Base-by-base conservation (phyloP, 2,113 vertebrate genomes). In the Strix aluco region DNA sequence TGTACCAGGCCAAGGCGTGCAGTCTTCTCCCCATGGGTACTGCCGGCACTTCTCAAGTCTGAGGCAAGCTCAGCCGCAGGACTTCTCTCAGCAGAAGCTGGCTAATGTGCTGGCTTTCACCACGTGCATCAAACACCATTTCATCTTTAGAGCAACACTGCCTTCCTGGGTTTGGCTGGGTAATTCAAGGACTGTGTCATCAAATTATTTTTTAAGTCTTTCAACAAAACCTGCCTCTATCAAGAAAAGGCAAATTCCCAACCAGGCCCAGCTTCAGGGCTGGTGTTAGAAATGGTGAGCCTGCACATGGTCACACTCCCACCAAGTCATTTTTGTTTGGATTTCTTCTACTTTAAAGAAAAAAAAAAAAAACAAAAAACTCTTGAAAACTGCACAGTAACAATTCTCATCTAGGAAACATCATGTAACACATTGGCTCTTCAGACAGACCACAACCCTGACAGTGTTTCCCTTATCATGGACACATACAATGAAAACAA, bases 401-500 rank as follows among this genome's bases (percentile, higher is more conserved):
- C 11, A 62, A 46, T 17, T 70, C 55, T 62, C 18, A 66, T 38
- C 58, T 66, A 81, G 46, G 36, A 94, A 88, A 70, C 14, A 51
- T 5, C 15, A 66, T 1, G 2, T 25, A 83, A 57, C 3, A 2
- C 62, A 20, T 0, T 38, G 20, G 38, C 29, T 86, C 63, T 81
- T 30, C 0, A 0, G 29, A 46, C 26, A 51, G 0, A n/a, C 29
- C 2, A 1, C 38, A 88, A 30, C 29, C 22, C 25, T 26, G 54
- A 34, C 5, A 54, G 26, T 44, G n/a, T 46, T 62, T 57, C 59
- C 40, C 32, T 51, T 19, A 57, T 21, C 74, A 55, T 0, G 1
- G 36, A 44, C 13, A 20, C 3, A 38, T 27, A 54, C 55, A 78
- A 29, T 7, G 40, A 63, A 81, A 74, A 51, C 20, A 40, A 15